Conservation (phyloP, 92 coral and sea anemone genomes). For the Isaurus tuberculatus region DNA sequence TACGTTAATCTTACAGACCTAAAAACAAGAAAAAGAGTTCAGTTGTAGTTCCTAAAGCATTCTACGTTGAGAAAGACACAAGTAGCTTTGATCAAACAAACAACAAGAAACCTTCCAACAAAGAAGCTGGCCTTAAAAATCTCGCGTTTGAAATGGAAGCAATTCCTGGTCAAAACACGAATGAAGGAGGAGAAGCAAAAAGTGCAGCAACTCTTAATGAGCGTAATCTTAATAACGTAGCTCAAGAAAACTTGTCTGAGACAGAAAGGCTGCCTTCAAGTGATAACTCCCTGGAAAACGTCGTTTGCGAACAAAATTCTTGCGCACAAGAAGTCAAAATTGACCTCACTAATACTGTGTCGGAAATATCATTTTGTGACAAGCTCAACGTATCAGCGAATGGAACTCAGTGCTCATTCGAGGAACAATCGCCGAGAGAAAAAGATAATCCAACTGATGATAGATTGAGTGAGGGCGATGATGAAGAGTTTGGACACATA, state of each 20-base stretch:
- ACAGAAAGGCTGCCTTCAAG: background rate
- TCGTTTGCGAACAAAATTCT: background rate
- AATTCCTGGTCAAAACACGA: background rate
- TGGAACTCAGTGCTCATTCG: background rate
- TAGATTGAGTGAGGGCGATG: slow-evolving; percentile 68
- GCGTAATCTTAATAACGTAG: background rate
- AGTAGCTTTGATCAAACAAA: background rate
- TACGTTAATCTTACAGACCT: background rate
- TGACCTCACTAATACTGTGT: background rate
- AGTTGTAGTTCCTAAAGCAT: background rate
- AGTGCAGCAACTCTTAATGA: background rate
- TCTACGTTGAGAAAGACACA: background rate
- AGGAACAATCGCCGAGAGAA: background rate
- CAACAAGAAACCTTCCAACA: background rate
- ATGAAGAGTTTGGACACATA: slow-evolving; percentile 62
- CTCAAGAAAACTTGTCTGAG: background rate
- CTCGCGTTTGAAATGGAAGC: slow-evolving; percentile 35
- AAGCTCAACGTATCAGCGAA: background rate
- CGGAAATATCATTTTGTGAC: background rate
- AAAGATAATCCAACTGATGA: slow-evolving; percentile 52
- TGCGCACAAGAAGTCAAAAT: background rate
- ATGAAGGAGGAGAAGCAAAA: background rate
- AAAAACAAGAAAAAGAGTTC: slow-evolving; percentile 22
- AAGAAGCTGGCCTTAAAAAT: slow-evolving; percentile 18
- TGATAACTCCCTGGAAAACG: background rate